Evolutionary conservation across 2,888 invertebrate genomes (phyloP), one percentile per base, ranked within the genome.

Genomic region (Eristalis tenax): DNA sequence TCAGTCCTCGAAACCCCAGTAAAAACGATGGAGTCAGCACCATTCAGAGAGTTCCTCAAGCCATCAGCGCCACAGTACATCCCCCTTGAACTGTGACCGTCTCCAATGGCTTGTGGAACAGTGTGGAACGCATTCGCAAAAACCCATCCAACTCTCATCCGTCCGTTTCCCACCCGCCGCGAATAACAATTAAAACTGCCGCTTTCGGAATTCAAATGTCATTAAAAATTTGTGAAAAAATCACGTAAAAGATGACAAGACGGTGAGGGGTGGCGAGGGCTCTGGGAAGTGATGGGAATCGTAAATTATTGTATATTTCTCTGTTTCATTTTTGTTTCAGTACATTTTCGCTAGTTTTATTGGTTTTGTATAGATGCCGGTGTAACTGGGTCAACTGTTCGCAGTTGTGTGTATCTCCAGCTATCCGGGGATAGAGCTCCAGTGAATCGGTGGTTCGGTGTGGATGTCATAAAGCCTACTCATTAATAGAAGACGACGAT

Each of bases 381-480:
- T 69, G 56, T 56, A 56, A 69, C 28, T 69, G 35, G 69, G 56
- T 69, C 69, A 69, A 69, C 35, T 22, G 50, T 18, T 50, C 18
- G 50, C n/a, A 4, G 18, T 35, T 11, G 35, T 10, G 10, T 38
- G 38, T 13, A 11, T 50, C n/a, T 18, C n/a, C 43, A 43, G 50
- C 43, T 1, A 50, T 35, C 35, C 38, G 8, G 18, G 50, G 8
- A 26, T 3, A 26, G n/a, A 18, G 15, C n/a, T 1, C n/a, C n/a
- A 15, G 43, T 4, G 26, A 3, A 1, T 2, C 26, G 43, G 43
- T 4, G n/a, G 43, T 6, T 6, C n/a, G 15, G 40, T 13, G 15
- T 43, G n/a, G 43, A 50, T 18, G 50, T 18, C 50, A 50, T 43
- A 43, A 43, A 43, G 43, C n/a, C 43, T 13, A 40, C n/a, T 50